phyloP scores from a whole-genome alignment of 2,113 vertebrate genomes.

The Microcebus ravelobensis region DNA sequence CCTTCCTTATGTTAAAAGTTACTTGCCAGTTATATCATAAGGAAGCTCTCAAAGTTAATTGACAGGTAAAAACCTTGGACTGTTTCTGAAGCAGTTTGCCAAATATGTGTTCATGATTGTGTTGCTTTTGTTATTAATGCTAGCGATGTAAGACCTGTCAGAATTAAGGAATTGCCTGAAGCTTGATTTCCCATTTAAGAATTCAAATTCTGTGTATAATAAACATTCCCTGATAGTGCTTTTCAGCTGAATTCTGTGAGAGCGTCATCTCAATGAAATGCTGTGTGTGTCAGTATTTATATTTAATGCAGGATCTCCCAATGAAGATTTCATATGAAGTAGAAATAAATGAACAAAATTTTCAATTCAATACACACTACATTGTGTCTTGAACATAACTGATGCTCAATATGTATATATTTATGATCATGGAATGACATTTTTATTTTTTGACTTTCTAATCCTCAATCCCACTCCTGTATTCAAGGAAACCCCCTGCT shows the following conservation, averaged over 20 bases:
- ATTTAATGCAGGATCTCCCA: background rate
- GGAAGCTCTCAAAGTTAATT: background rate
- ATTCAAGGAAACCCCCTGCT: background rate
- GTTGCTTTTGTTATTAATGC: background rate
- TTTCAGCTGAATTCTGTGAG: background rate
- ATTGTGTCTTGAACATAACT: background rate
- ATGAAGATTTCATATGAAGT: slow-evolving; percentile 7
- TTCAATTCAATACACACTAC: background rate
- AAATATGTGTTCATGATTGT: background rate
- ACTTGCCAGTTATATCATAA: background rate
- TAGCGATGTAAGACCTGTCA: background rate
- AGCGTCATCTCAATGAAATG: background rate
- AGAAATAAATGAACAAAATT: background rate
- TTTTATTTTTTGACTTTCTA: slow-evolving; percentile 22
- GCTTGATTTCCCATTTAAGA: background rate
- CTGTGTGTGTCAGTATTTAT: background rate
- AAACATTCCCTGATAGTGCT: background rate
- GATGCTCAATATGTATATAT: background rate
- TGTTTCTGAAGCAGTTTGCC: background rate
- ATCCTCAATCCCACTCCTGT: background rate
- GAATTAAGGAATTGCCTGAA: background rate
- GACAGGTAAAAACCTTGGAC: background rate
- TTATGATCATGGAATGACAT: background rate
- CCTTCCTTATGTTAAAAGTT: background rate
- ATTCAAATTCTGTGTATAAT: background rate